A percentile compares a stretch with the other conserved stretches of the same genome.
phyloP scores from a whole-genome alignment of 1,140 invertebrate genomes.

The Penaeus japonicus region DNA sequence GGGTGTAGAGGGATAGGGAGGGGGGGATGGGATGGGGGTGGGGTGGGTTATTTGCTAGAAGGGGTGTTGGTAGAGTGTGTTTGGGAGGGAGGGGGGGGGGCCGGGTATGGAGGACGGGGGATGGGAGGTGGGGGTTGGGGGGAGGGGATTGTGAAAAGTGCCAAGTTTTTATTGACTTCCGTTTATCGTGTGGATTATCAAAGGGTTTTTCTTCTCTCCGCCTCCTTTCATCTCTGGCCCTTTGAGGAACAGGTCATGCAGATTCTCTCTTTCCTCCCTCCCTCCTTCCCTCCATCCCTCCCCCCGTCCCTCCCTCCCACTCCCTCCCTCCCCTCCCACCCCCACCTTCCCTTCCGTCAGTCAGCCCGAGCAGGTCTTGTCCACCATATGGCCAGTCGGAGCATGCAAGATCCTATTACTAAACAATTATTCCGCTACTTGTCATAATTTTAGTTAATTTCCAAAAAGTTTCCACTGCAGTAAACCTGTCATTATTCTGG shows the following conservation, averaged over 20 bases:
- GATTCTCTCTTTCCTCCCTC: not conserved
- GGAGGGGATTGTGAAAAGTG: not conserved
- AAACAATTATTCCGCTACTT: slow-evolving; percentile 11
- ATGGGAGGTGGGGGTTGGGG: not conserved
- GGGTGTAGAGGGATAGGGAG: too few species aligned
- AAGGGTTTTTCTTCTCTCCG: not conserved
- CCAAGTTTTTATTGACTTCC: slow-evolving; percentile 16
- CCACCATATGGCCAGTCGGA: not conserved
- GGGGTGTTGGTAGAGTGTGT: not conserved
- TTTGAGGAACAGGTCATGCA: slow-evolving; percentile 9
- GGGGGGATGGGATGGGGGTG: too few species aligned
- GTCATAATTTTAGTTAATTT: slow-evolving; percentile 17
- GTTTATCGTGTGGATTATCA: slow-evolving; percentile 6
- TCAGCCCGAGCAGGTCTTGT: not conserved
- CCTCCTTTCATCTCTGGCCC: not conserved
- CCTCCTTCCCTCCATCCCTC: not conserved
- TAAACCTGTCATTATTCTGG: not conserved
- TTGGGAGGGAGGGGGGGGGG: not conserved
- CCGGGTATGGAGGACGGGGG: not conserved
- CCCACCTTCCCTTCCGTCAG: not conserved
- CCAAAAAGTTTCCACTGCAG: slow-evolving; percentile 1
- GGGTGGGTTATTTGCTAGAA: too few species aligned
- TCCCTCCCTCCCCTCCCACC: not conserved
- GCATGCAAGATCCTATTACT: slow-evolving; percentile 10
- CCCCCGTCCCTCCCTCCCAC: not conserved